These are phyloP conservation scores for Homarus americanus DNA, from an alignment of 1,140 invertebrate genomes.

Conservation along the genomic window DNA sequence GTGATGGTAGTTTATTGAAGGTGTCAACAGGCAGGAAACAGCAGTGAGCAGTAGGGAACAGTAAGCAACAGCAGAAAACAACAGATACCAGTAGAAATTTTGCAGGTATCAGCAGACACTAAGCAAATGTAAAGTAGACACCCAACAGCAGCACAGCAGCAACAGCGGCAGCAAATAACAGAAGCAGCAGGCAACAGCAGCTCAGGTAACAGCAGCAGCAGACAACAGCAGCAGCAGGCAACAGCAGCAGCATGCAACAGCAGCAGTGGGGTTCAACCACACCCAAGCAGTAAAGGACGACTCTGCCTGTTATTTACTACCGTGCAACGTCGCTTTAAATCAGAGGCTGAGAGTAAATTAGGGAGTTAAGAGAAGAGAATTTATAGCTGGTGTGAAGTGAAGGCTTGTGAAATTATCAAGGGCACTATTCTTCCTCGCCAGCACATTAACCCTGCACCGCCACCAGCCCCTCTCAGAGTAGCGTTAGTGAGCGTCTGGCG, in stretches of 20 bases:
- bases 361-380: not conserved
- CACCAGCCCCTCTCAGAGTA: not conserved
- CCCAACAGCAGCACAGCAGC: not conserved
- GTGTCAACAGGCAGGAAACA: not conserved
- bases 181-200: not conserved
- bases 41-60: not conserved
- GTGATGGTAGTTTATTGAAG: too few species aligned
- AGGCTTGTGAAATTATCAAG: conserved; percentile 21
- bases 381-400: conserved; percentile 14
- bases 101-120: too few species aligned
- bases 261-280: not conserved
- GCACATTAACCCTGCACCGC: not conserved
- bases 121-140: too few species aligned
- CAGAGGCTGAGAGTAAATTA: conserved; percentile 9
- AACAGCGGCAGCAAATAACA: not conserved
- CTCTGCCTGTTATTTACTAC: not conserved
- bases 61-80: not conserved
- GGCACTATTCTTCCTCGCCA: conserved; percentile 5
- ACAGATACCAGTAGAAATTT: too few species aligned
- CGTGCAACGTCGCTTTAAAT: not conserved
- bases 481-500: too few species aligned
- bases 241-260: too few species aligned
- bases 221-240: not conserved
- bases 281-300: not conserved
- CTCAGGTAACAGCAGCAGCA: not conserved